Evolutionary conservation across 2,113 vertebrate genomes (phyloP).

Genomic region (Sorex fumeus): DNA sequence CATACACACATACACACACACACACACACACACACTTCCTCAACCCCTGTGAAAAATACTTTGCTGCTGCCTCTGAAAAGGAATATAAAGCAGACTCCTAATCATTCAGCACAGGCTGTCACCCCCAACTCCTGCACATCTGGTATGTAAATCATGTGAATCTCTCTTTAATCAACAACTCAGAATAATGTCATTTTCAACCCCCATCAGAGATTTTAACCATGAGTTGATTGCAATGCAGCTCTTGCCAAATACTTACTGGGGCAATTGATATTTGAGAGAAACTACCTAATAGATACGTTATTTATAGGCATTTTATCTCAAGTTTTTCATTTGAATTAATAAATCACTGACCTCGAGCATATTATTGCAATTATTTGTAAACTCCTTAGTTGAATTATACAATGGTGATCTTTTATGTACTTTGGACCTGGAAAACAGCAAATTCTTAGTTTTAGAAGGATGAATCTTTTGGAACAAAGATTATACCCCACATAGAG

Average conservation of each 20-base stretch:
- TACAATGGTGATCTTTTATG: conserved; percentile 8
- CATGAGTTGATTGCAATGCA: conserved; percentile 64
- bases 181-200: conserved; percentile 70
- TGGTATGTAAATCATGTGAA: conserved; percentile 68
- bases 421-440: not conserved
- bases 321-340: conserved; percentile 61
- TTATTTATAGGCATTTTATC: conserved; percentile 8
- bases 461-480: conserved; percentile 34
- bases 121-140: conserved; percentile 66
- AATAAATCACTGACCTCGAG: conserved; percentile 36
- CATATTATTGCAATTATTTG: conserved; percentile 31
- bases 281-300: conserved; percentile 4
- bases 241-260: conserved; percentile 63
- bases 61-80: not conserved
- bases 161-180: conserved; percentile 76
- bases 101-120: conserved; percentile 25
- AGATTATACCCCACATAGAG: not conserved
- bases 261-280: conserved; percentile 47
- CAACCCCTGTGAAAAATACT: not conserved
- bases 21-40: not conserved
- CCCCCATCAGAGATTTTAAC: conserved; percentile 74
- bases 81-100: conserved; percentile 43
- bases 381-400: conserved; percentile 49
- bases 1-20: not conserved
- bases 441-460: conserved; percentile 30